These are phyloP conservation scores for Aleiodes leptofemur DNA, from an alignment of 2,888 invertebrate species.

Conservation along the genomic window DNA sequence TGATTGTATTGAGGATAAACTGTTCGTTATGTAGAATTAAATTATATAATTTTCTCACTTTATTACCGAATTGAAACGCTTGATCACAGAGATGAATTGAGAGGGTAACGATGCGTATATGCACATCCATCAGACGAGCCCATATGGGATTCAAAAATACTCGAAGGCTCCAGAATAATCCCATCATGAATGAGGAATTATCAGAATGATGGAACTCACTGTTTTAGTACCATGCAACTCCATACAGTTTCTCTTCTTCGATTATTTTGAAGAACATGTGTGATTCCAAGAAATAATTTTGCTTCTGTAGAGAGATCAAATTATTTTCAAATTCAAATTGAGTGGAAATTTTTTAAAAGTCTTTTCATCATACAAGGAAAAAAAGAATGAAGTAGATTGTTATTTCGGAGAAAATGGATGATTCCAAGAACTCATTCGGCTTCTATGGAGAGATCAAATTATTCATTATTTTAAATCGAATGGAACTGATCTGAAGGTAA, in stretches of 20 bases:
- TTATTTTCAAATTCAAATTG: too few relatives aligned
- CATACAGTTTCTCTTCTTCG: background rate
- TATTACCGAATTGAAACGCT: background rate
- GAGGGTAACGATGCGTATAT: constrained; percentile 4
- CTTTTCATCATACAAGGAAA: background rate
- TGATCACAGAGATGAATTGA: constrained; percentile 6
- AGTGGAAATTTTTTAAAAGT: too few relatives aligned
- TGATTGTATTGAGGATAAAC: too few relatives aligned
- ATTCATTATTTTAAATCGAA: too few relatives aligned
- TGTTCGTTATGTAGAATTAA: too few relatives aligned
- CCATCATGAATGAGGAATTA: background rate
- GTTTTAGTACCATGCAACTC: background rate
- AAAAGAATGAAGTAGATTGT: background rate
- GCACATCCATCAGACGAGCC: constrained; percentile 15
- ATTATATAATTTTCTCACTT: too few relatives aligned
- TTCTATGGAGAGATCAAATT: too few relatives aligned
- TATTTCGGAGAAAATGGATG: too few relatives aligned
- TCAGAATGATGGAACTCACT: background rate
- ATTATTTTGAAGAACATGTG: background rate
- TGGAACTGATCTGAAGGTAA: too few relatives aligned
- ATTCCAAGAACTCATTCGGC: too few relatives aligned
- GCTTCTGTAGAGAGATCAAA: too few relatives aligned
- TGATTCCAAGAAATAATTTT: background rate
- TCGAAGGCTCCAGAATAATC: background rate
- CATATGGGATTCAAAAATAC: background rate